Base-by-base conservation (phyloP, 1,140 invertebrate genomes). In the Pantala flavescens region DNA sequence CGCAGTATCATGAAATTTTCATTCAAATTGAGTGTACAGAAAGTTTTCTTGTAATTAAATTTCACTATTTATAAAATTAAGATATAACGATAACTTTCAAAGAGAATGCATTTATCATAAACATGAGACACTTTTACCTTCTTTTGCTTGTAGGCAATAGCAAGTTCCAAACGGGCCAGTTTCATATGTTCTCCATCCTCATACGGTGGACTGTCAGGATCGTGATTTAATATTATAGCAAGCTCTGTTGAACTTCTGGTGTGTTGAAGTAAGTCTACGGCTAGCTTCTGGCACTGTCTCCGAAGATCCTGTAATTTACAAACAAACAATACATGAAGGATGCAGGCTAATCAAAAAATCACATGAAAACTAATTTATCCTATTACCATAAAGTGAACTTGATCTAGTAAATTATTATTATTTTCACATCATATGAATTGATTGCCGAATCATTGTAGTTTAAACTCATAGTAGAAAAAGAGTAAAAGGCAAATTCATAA, bases 141-240 rank as follows among this genome's bases (percentile, higher is more conserved):
- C 82, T 98, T 98, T 82, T 98, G 96, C 80, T 96, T 95, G 81
- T 94, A 96, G 77, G 92, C 88, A 73, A 98, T 94, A 0, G 95
- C 95, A 70, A 95, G 84, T 80, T 96, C 92, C 10, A 98, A 84
- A 73, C 94, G 84, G 0, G 90, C 89, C 19, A 97, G 83, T 79
- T 90, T 92, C 87, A 91, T 91, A 74, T 89, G 88, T 78, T 91
- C 90, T 0, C 87, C 90, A 73, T 88, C 87, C 79, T 89, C 87
- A 75, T 88, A 89, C 10, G 87, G 87, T 0, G 87, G 85, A 75
- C 87, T 86, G 5, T 89, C 86, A 0, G 91, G 91, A 81, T 94
- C 91, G 75, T 93, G 89, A 81, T 94, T 94, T n/a, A 97, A 84
- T 73, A 97, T 92, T n/a, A 96, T 91, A 75, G 93, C 92, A 76